Evolutionary conservation across 1,140 invertebrate genomes (phyloP), one percentile per base, ranked within the genome.

Genomic region (Drosophila arawakana): DNA sequence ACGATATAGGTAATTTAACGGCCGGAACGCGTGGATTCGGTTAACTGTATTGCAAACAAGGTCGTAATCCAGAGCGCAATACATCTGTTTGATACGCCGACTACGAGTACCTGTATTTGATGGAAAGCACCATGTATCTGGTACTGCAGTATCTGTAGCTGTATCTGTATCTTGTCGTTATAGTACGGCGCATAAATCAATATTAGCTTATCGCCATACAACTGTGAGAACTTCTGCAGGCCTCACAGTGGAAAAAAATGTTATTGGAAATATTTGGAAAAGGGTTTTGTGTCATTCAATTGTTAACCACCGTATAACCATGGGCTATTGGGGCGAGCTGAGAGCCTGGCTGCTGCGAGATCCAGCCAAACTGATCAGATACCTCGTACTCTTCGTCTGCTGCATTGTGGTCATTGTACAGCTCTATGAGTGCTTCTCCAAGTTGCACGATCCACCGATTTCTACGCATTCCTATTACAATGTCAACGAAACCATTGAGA

Each of bases 391-490:
- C 7, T 92, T 92, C 49, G 63, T 79, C 13, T 92, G 91, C 71
- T 75, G 79, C 62, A 81, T 92, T 8, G 78, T 92, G 72, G 91
- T 92, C 0, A 91, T 91, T 59, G 90, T 91, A 6, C 91, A 92
- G 94, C 92, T 95, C 43, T 90, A 91, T 49, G 91, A 93, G 66
- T 95, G 95, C 73, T 91, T 95, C 7, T 66, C 89, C 21, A 95
- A 95, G 81, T 80, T 95, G 21, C 80, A 93, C 0, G 72, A 94
- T 76, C 94, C 94, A 2, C 95, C 95, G 0, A 93, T 95, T 11
- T 94, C 94, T 0, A 95, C 95, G 7, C 94, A 95, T 76, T 94
- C 94, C 0, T 93, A 94, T 74, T 94, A 95, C 65, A 93, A 93
- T 76, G 93, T 95, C 34, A 95, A 95, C 76, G 93, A 94, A 11